Conservation (phyloP, 92 coral and sea anemone genomes). For the Heliopora coerulea region DNA sequence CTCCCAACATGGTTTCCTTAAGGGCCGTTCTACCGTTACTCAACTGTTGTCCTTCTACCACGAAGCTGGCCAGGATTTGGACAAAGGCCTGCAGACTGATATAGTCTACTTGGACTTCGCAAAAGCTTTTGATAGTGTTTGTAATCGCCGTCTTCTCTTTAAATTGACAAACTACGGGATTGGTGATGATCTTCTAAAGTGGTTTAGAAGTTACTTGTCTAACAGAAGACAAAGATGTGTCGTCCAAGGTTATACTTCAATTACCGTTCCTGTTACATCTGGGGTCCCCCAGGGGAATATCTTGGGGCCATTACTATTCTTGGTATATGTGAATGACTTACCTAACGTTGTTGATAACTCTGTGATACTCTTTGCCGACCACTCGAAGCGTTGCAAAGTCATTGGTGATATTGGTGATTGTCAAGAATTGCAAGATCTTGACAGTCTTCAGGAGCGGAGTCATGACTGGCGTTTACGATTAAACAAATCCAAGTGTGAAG, state of each 20-base stretch:
- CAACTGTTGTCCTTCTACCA: slow-evolving; percentile 29
- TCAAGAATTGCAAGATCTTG: no score
- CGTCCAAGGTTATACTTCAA: slow-evolving; percentile 24
- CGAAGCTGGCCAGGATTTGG: neutral
- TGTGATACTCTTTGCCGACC: slow-evolving; percentile 13
- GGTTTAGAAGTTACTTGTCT: slow-evolving; percentile 27
- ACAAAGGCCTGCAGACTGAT: slow-evolving; percentile 41
- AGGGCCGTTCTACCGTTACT: slow-evolving; percentile 54
- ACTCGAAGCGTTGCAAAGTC: slow-evolving; percentile 28
- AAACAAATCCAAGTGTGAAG: slow-evolving; percentile 10
- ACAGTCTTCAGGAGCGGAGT: slow-evolving; percentile 17
- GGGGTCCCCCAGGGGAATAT: slow-evolving; percentile 16
- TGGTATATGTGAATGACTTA: neutral
- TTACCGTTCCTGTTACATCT: slow-evolving; percentile 2
- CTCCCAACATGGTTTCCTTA: slow-evolving; percentile 49
- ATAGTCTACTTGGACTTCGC: slow-evolving; percentile 30
- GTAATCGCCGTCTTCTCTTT: slow-evolving; percentile 23
- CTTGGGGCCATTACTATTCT: slow-evolving; percentile 6
- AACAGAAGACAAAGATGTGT: slow-evolving; percentile 20
- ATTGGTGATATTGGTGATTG: slow-evolving; percentile 1
- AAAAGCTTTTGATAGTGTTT: slow-evolving; percentile 42
- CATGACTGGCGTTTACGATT: slow-evolving; percentile 1
- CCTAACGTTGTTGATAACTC: slow-evolving; percentile 13
- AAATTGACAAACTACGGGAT: slow-evolving; percentile 15
- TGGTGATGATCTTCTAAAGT: neutral